Conservation (phyloP, 2,888 invertebrate species). For the Erebia epiphron region DNA sequence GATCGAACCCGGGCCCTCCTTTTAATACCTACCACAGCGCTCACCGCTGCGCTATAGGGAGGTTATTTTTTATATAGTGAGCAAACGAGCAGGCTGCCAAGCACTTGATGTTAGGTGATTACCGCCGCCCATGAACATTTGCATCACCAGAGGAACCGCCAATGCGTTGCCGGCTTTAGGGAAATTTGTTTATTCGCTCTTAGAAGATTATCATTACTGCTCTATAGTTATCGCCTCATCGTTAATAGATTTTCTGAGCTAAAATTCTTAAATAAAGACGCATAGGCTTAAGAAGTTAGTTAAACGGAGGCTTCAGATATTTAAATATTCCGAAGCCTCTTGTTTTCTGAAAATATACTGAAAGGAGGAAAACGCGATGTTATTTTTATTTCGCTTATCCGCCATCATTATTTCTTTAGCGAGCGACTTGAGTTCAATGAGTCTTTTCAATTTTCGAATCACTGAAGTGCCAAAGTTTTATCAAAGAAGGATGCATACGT, state of each 20-base stretch:
- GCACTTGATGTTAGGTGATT: too few relatives aligned
- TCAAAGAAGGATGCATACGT: not conserved
- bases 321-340: not conserved
- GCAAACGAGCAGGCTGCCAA: too few relatives aligned
- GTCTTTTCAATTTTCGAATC: slow-evolving; percentile 10
- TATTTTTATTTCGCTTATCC: slow-evolving; percentile 13
- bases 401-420: slow-evolving; percentile 16
- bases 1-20: too few relatives aligned
- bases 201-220: too few relatives aligned
- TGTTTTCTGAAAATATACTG: slow-evolving; percentile 14
- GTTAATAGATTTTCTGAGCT: not conserved
- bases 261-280: not conserved
- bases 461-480: not conserved
- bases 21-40: too few relatives aligned
- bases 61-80: too few relatives aligned
- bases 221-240: too few relatives aligned
- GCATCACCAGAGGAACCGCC: too few relatives aligned
- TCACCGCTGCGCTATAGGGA: too few relatives aligned
- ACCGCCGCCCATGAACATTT: too few relatives aligned
- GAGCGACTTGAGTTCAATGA: slow-evolving; percentile 7
- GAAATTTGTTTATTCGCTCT: too few relatives aligned
- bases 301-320: slow-evolving; percentile 5
- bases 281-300: not conserved
- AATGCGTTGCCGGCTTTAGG: too few relatives aligned
- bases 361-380: slow-evolving; percentile 12